Evolutionary conservation across 2,797 vertebrate genomes (phyloP).

Genomic region (Streptopelia turtur): DNA sequence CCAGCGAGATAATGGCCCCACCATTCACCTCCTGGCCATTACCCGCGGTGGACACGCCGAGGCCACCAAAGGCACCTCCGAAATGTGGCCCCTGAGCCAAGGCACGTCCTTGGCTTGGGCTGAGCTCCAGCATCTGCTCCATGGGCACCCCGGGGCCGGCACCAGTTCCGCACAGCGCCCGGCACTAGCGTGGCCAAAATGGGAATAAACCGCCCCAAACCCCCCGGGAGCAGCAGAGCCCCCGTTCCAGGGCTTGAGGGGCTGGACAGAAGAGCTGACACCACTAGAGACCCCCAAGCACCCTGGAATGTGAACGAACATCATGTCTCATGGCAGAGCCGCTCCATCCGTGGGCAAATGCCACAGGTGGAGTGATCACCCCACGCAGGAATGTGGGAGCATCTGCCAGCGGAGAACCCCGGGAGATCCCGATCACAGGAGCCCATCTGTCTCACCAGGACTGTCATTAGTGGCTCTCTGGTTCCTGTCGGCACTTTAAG

Average conservation of each 20-base stretch:
- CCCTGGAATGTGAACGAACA: background rate
- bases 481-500: no score
- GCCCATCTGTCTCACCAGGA: background rate
- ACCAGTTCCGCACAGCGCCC: rapidly evolving
- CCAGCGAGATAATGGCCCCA: background rate
- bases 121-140: background rate
- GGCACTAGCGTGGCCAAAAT: background rate
- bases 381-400: background rate
- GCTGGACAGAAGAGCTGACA: background rate
- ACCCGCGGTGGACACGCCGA: background rate
- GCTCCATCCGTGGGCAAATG: background rate
- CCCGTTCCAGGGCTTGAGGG: rapidly evolving
- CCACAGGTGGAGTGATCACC: background rate
- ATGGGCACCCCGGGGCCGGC: background rate
- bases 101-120: background rate
- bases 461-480: no score
- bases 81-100: background rate
- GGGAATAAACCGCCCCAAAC: background rate
- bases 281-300: background rate
- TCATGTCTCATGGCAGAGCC: background rate
- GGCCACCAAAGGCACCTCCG: background rate
- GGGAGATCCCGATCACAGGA: background rate
- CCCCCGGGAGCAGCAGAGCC: no score
- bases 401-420: background rate
- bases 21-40: background rate